Conservation (phyloP, 1,140 invertebrate genomes). For the Aphis craccivora region DNA sequence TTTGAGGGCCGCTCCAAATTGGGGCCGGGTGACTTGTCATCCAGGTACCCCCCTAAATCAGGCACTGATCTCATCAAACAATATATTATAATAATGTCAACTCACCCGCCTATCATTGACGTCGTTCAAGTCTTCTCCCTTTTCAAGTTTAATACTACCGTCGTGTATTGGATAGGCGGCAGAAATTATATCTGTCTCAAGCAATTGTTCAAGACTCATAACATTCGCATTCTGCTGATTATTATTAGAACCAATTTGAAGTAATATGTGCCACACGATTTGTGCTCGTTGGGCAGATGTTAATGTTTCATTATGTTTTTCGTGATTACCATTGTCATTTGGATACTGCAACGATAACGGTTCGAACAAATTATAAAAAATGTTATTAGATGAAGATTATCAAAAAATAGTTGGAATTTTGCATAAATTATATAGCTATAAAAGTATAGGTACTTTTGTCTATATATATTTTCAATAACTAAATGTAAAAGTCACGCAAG, state of each 20-base stretch:
- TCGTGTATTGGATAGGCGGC: constrained; percentile 45
- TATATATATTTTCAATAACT: no score
- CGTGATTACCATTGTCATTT: background rate
- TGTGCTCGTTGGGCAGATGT: constrained; percentile 45
- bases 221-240: background rate
- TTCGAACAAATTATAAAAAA: background rate
- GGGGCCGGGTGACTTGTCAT: no score
- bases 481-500: background rate
- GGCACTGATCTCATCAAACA: no score
- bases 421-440: background rate
- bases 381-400: background rate
- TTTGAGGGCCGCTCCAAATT: no score
- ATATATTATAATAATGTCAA: background rate
- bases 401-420: background rate
- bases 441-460: background rate
- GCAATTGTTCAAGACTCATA: constrained; percentile 22
- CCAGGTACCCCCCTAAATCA: no score
- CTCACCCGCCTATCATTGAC: constrained; percentile 42
- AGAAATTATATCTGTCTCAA: constrained; percentile 18
- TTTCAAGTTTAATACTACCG: constrained; percentile 1
- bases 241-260: background rate
- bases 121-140: background rate
- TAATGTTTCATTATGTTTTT: background rate
- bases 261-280: constrained; percentile 28
- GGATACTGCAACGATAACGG: background rate